Percentiles rank a stretch among this genome's conserved stretches.
phyloP scores from a whole-genome alignment of 2,888 invertebrate species.

The Pyrrhia umbra region DNA sequence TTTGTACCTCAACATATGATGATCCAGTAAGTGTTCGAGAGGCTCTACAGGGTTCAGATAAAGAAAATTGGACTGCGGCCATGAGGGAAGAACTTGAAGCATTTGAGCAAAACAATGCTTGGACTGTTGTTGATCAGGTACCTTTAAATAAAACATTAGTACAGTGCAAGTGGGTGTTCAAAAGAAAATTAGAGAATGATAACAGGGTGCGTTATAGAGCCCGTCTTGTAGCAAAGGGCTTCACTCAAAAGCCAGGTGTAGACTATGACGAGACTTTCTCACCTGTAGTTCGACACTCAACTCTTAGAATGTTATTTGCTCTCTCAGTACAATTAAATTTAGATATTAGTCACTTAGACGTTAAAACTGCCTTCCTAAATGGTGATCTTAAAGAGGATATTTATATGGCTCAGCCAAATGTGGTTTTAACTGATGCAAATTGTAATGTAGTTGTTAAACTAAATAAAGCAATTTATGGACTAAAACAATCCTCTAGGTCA shows the following conservation, averaged over 20 bases:
- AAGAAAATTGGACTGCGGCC: too few relatives aligned
- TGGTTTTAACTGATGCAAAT: conserved; percentile 5
- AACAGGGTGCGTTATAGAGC: conserved; percentile 5
- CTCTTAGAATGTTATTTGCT: conserved; percentile 11
- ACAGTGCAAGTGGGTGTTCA: conserved; percentile 26
- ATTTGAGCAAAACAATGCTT: conserved; percentile 28
- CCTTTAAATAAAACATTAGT: conserved; percentile 18
- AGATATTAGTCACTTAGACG: too few relatives aligned
- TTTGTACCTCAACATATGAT: too few relatives aligned
- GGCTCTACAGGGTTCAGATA: too few relatives aligned
- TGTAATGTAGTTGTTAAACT: conserved; percentile 16
- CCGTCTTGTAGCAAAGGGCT: conserved; percentile 8
- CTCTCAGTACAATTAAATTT: conserved; percentile 2
- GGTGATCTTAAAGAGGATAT: too few relatives aligned
- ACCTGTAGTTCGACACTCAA: conserved; percentile 9
- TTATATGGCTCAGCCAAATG: conserved; percentile 7
- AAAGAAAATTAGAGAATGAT: conserved; percentile 6
- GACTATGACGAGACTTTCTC: conserved; percentile 19
- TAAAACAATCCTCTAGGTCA: background rate
- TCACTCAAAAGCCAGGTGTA: conserved; percentile 14
- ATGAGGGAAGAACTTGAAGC: conserved; percentile 15
- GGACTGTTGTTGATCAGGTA: conserved; percentile 12
- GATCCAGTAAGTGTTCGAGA: too few relatives aligned
- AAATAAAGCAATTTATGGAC: conserved; percentile 4
- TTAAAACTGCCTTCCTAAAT: too few relatives aligned